phyloP scores from a whole-genome alignment of 2,113 vertebrate genomes.

The Seriola quinqueradiata region DNA sequence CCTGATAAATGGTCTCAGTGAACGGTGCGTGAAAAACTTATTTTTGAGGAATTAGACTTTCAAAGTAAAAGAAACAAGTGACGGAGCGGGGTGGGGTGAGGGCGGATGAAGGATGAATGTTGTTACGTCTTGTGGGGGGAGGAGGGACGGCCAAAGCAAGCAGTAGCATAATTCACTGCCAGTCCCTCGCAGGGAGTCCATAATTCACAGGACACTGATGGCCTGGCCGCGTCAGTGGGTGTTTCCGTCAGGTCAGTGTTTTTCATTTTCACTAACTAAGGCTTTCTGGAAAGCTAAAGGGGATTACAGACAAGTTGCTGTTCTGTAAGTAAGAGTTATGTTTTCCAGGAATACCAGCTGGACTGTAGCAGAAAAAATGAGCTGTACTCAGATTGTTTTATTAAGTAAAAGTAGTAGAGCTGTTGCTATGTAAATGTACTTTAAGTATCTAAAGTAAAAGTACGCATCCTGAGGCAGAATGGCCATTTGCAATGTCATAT shows the following conservation, averaged over 20 bases:
- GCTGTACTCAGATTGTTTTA: too few species aligned
- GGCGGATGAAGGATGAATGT: slow-evolving; percentile 34
- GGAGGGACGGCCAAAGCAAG: slow-evolving; percentile 67
- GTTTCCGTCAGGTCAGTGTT: slow-evolving; percentile 37
- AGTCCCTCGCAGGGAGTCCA: slow-evolving; percentile 52
- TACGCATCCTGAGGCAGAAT: background rate
- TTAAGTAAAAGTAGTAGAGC: background rate
- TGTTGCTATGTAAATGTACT: too few species aligned
- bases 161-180: slow-evolving; percentile 64
- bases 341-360: slow-evolving; percentile 22
- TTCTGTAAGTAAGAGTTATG: background rate
- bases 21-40: slow-evolving; percentile 40
- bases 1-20: slow-evolving; percentile 55
- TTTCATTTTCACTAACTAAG: slow-evolving; percentile 38
- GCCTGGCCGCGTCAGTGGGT: slow-evolving; percentile 49
- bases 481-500: too few species aligned
- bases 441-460: background rate
- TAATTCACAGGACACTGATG: slow-evolving; percentile 57
- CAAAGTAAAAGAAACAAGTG: slow-evolving; percentile 26
- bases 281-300: slow-evolving; percentile 16
- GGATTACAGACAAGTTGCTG: slow-evolving; percentile 24
- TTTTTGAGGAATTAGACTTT: slow-evolving; percentile 44
- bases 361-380: background rate
- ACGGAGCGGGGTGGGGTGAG: background rate
- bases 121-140: slow-evolving; percentile 40